phyloP scores from a whole-genome alignment of 2,888 invertebrate genomes.

The Parthenolecanium corni region DNA sequence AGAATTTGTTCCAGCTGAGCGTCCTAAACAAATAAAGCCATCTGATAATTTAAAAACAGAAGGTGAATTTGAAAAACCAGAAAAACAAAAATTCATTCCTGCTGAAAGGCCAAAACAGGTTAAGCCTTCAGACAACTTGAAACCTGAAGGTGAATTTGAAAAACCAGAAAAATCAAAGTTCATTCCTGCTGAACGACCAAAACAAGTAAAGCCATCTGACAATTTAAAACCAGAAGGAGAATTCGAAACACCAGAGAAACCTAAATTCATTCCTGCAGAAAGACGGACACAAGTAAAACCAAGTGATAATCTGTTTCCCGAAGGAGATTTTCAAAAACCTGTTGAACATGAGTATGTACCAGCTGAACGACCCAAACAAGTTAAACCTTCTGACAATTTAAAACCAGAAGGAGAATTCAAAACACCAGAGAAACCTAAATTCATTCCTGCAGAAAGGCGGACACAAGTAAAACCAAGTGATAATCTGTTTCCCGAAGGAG shows the following conservation, averaged over 20 bases:
- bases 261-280: slow-evolving; percentile 36
- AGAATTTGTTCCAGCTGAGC: slow-evolving; percentile 39
- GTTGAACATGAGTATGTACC: slow-evolving; percentile 38
- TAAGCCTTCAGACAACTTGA: slow-evolving; percentile 36
- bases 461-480: slow-evolving; percentile 43
- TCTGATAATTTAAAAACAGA: slow-evolving; percentile 46
- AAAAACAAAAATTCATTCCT: slow-evolving; percentile 41
- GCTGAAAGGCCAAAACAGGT: slow-evolving; percentile 41
- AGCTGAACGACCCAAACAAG: slow-evolving; percentile 43
- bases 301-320: slow-evolving; percentile 42
- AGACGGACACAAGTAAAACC: slow-evolving; percentile 40
- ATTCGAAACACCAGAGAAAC: slow-evolving; percentile 41
- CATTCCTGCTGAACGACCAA: slow-evolving; percentile 40
- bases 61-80: slow-evolving; percentile 45
- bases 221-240: slow-evolving; percentile 42
- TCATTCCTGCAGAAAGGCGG: slow-evolving; percentile 37
- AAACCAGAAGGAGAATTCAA: slow-evolving; percentile 41
- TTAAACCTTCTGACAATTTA: slow-evolving; percentile 49
- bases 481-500: slow-evolving; percentile 53
- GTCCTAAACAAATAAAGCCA: slow-evolving; percentile 40
- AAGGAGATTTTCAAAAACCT: slow-evolving; percentile 39
- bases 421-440: slow-evolving; percentile 37
- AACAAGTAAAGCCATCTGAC: slow-evolving; percentile 37
- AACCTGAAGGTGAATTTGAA: slow-evolving; percentile 47
- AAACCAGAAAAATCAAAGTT: slow-evolving; percentile 31